Percentiles rank a stretch among this genome's conserved stretches.
These are phyloP conservation scores for Hippasteria phrygiana DNA, from an alignment of 53 echinoderm and acorn worm genomes.

Conservation along the genomic window DNA sequence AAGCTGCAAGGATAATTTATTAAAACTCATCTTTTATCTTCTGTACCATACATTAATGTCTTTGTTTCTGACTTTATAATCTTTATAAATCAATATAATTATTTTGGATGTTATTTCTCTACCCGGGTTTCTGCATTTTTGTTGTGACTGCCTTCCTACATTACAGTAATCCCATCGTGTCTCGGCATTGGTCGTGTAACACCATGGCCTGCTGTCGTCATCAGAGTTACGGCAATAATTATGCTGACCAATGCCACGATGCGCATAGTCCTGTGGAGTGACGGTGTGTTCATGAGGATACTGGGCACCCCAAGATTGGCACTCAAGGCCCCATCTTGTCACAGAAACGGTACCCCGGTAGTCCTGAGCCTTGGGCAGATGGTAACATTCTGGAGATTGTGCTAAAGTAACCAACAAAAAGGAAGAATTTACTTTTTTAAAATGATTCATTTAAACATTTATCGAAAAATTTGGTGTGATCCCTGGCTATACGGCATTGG, in stretches of 20 bases:
- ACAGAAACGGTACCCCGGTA: conserved; percentile 35
- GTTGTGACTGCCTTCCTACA: neutral
- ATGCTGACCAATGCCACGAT: conserved; percentile 54
- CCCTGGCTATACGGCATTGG: too few species aligned
- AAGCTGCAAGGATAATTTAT: too few species aligned
- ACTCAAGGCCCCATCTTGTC: neutral
- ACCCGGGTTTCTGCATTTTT: conserved; percentile 51
- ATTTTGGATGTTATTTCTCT: neutral
- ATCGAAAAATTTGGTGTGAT: too few species aligned
- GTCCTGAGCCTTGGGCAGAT: conserved; percentile 21
- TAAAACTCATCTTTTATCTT: too few species aligned
- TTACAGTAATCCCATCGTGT: conserved; percentile 50
- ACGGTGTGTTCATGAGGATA: conserved; percentile 46
- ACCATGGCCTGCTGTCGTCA: conserved; percentile 36
- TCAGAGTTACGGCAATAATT: conserved; percentile 55
- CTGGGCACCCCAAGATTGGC: conserved; percentile 39
- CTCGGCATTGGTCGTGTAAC: conserved; percentile 12
- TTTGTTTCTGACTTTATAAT: too few species aligned
- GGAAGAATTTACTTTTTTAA: neutral
- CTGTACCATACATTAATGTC: too few species aligned
- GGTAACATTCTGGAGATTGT: conserved; percentile 28
- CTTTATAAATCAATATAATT: too few species aligned
- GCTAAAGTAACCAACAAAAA: neutral
- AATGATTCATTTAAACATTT: too few species aligned
- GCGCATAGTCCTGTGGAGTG: conserved; percentile 2